Conservation (phyloP, 2,888 invertebrate species). For the Drosophila mimetica region DNA sequence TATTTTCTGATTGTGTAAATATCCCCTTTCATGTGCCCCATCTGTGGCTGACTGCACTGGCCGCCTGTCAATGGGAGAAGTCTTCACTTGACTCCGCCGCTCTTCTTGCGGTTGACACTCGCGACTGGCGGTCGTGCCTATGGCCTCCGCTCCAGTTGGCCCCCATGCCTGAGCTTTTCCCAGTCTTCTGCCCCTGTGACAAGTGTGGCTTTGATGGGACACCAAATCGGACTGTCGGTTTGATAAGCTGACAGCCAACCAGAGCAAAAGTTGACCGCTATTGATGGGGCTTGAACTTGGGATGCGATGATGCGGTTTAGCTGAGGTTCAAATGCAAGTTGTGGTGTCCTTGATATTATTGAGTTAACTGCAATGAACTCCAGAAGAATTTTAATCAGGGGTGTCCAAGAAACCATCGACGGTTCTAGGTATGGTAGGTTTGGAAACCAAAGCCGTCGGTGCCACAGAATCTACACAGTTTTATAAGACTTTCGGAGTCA, state of each 20-base stretch:
- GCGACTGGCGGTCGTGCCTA: slow-evolving; percentile 46
- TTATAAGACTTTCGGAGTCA: too few relatives aligned
- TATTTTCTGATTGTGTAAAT: not conserved
- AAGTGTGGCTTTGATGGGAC: slow-evolving; percentile 40
- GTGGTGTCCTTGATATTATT: not conserved
- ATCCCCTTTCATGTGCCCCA: not conserved
- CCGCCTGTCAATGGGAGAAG: slow-evolving; percentile 66
- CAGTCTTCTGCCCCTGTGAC: slow-evolving; percentile 32
- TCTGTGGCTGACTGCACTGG: slow-evolving; percentile 42
- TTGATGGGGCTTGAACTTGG: slow-evolving; percentile 5
- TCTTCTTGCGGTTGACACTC: slow-evolving; percentile 63
- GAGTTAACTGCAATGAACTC: too few relatives aligned
- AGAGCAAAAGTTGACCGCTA: slow-evolving; percentile 1
- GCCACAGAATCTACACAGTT: too few relatives aligned
- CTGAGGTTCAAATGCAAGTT: not conserved
- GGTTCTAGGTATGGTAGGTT: too few relatives aligned
- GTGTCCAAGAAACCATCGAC: too few relatives aligned
- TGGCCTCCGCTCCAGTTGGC: slow-evolving; percentile 37
- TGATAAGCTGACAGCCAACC: slow-evolving; percentile 7
- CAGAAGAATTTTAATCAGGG: too few relatives aligned
- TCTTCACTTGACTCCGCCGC: slow-evolving; percentile 44
- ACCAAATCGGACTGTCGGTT: slow-evolving; percentile 11
- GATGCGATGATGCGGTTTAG: not conserved
- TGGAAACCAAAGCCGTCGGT: too few relatives aligned
- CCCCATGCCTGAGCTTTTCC: slow-evolving; percentile 2